phyloP scores from a whole-genome alignment of 2,888 invertebrate species.

The Resseliella maxima region DNA sequence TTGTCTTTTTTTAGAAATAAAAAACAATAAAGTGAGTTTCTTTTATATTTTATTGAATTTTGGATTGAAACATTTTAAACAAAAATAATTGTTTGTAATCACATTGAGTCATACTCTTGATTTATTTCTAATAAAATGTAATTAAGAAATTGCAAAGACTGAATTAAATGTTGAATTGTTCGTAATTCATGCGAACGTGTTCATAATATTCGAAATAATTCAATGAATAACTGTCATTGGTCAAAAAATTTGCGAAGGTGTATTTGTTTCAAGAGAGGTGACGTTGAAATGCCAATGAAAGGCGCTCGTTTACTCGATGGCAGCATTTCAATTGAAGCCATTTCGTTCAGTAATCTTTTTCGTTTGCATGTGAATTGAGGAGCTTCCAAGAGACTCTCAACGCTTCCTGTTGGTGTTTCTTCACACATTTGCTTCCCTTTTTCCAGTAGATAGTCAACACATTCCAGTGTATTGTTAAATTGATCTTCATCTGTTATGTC shows the following conservation, averaged over 20 bases:
- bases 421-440: neutral
- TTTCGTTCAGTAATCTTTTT: neutral
- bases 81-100: too few relatives aligned
- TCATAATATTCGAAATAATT: too few relatives aligned
- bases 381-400: neutral
- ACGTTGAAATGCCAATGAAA: neutral
- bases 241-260: neutral
- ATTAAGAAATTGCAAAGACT: too few relatives aligned
- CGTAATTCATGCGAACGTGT: too few relatives aligned
- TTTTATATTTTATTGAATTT: too few relatives aligned
- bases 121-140: too few relatives aligned
- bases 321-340: neutral
- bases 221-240: too few relatives aligned
- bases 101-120: too few relatives aligned
- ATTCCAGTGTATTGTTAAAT: slow-evolving; percentile 33
- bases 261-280: neutral
- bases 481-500: neutral
- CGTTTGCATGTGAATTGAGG: slow-evolving; percentile 23
- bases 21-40: too few relatives aligned
- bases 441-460: slow-evolving; percentile 6
- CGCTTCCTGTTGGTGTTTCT: neutral
- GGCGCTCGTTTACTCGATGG: neutral
- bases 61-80: too few relatives aligned
- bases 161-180: too few relatives aligned
- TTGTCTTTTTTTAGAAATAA: too few relatives aligned